A percentile compares a stretch with the other conserved stretches of the same genome.
These are phyloP conservation scores for Alentia gelatinosa DNA, from an alignment of 2,888 invertebrate genomes.

Conservation along the genomic window DNA sequence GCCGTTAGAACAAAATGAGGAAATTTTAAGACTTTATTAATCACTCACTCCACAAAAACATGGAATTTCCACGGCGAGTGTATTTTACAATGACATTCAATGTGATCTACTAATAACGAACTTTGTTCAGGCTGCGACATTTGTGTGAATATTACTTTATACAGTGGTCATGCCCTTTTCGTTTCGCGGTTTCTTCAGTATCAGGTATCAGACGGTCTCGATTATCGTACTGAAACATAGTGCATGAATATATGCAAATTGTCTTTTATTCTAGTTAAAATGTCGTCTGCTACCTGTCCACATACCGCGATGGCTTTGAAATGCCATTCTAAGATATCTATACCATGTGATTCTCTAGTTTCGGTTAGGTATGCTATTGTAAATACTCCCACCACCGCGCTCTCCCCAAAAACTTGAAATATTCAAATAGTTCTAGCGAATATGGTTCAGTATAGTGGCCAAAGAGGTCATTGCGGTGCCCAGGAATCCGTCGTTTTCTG, in stretches of 20 bases:
- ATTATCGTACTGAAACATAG: not conserved
- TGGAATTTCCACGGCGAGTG: not conserved
- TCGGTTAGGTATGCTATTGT: not conserved
- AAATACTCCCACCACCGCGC: not conserved
- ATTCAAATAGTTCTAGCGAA: not conserved
- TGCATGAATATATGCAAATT: not conserved
- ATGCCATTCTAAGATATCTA: not conserved
- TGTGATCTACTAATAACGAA: not conserved
- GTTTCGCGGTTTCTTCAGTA: not conserved
- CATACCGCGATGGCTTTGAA: not conserved
- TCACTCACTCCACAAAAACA: not conserved
- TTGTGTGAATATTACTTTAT: not conserved
- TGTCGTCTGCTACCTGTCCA: not conserved
- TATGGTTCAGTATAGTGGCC: not conserved
- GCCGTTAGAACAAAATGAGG: not conserved
- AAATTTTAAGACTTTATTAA: slow-evolving; percentile 10
- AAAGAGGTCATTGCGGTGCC: not conserved
- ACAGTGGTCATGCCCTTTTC: not conserved
- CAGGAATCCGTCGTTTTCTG: not conserved
- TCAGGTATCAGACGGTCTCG: not conserved
- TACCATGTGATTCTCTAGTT: not conserved
- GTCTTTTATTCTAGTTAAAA: not conserved
- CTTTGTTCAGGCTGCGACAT: not conserved
- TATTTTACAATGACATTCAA: slow-evolving; percentile 10
- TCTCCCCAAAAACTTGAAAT: not conserved